Evolutionary conservation across 2,797 vertebrate genomes (phyloP).

Genomic region (Sphenopsis melanotis): DNA sequence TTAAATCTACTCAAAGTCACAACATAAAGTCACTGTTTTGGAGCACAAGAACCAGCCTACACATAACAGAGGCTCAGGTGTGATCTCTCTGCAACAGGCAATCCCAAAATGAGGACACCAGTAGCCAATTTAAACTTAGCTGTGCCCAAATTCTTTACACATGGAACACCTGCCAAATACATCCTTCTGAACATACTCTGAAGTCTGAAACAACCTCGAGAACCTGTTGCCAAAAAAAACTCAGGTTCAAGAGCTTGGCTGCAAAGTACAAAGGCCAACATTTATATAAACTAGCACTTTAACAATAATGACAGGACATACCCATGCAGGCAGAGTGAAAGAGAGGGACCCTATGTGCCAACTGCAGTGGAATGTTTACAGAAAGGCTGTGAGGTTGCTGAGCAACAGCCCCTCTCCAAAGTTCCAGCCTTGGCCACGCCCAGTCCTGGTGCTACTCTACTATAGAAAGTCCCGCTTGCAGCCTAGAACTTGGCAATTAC

Average conservation of each 20-base stretch:
- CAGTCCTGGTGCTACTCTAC: accelerated
- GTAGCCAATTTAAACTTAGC: background rate
- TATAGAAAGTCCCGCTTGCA: accelerated
- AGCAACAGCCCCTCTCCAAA: background rate
- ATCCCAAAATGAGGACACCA: background rate
- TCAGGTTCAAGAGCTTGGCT: background rate
- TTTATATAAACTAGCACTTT: background rate
- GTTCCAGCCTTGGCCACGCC: background rate
- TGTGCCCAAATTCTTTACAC: background rate
- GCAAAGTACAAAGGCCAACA: background rate
- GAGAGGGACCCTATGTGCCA: background rate
- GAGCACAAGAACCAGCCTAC: background rate
- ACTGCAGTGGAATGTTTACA: background rate
- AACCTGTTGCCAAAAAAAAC: background rate
- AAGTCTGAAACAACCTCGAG: background rate
- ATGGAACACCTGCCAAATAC: background rate
- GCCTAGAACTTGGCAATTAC: background rate
- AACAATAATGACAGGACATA: background rate
- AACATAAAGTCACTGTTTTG: background rate
- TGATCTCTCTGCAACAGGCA: background rate
- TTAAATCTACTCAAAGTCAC: background rate
- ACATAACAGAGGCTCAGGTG: background rate
- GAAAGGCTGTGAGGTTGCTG: background rate
- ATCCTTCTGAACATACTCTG: background rate
- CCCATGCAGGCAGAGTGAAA: background rate